Evolutionary conservation across 2,888 invertebrate genomes (phyloP), one percentile per base, ranked within the genome.

Genomic region (Caenorhabditis plicata): DNA sequence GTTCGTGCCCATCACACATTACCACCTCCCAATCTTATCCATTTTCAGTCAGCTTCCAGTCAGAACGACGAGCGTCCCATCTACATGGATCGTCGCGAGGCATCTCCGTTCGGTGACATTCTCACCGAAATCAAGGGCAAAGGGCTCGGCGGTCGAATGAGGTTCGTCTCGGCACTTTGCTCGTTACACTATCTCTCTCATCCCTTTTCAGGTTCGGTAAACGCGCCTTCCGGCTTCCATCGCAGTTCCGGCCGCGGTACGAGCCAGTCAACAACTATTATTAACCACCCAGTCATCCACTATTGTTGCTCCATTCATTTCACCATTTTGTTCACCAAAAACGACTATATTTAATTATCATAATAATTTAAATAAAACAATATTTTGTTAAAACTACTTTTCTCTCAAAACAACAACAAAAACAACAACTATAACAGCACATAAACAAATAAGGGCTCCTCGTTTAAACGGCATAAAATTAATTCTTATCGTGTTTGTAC

Each of bases 71-170:
- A 50, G 4, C 57, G 47, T 33, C 69, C 69, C n/a, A 67, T 70
- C 33, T 63, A 50, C 42, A 68, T 70, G 70, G 58, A 68, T 32
- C 61, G 70, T 31, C 53, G 70, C 29, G 70, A 70, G 17, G 57
- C 53, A 17, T 53, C 63, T 4, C 51, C 64, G 9, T 60, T 70
- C 38, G 64, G 64, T 29, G 67, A 58, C 38, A 64, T 73, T 41
- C 44, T 73, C 36, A 55, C 52, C 20, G 73, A 67, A 42, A 64
- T 73, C 29, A 73, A 71, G 50, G 65, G 68, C 38, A 71, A 71
- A 43, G 62, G 66, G 32, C 63, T 73, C 51, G 64, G 63, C 5
- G 73, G 73, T 29, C 33, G 73, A 44, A 73, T 73, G 73, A 60
- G 73, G 73, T 73, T 27, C n/a, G n/a, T n/a, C n/a, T n/a, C n/a